Evolutionary conservation across 2,797 vertebrate genomes (phyloP).

Genomic region (Gallinago solitaria): DNA sequence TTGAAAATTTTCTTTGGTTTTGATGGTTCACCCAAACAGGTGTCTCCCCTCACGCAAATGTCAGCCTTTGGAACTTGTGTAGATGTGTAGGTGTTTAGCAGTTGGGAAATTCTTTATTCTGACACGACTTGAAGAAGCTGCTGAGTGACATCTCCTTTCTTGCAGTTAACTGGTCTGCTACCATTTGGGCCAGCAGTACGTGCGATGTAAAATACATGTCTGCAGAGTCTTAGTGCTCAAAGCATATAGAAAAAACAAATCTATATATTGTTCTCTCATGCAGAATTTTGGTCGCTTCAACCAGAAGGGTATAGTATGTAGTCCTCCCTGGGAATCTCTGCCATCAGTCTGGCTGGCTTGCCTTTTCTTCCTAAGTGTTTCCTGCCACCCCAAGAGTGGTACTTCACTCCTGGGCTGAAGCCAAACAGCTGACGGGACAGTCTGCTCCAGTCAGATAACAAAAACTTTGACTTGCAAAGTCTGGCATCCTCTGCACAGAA

Average conservation of each 20-base stretch:
- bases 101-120: not conserved
- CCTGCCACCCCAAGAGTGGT: no score
- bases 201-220: not conserved
- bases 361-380: not conserved
- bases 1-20: not conserved
- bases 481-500: not conserved
- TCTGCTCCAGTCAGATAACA: not conserved
- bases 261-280: not conserved
- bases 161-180: not conserved
- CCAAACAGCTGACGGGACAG: not conserved
- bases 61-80: not conserved
- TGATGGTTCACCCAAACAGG: not conserved
- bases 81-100: not conserved
- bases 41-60: not conserved
- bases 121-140: not conserved
- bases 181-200: not conserved
- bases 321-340: not conserved
- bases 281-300: not conserved
- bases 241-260: not conserved
- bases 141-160: not conserved
- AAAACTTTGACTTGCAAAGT: not conserved
- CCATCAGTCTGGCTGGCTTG: not conserved
- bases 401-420: rapidly evolving
- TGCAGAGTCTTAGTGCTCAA: not conserved
- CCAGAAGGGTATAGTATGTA: not conserved